A percentile compares a stretch with the other conserved stretches of the same genome.
Evolutionary conservation across 2,797 vertebrate genomes (phyloP).

Genomic region (Takifugu ocellatus): DNA sequence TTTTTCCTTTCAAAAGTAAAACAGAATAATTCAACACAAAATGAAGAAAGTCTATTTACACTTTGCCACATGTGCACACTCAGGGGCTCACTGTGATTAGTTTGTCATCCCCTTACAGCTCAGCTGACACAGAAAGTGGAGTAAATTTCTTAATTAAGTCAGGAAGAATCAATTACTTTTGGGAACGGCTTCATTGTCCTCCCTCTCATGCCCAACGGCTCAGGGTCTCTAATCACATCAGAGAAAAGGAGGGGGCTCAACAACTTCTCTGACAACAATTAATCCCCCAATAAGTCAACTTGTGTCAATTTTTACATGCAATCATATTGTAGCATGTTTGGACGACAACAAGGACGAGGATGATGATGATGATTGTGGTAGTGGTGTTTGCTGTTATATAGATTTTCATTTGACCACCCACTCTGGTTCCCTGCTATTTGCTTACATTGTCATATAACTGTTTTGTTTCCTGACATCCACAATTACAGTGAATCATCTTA

Average conservation of each 20-base stretch:
- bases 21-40: constrained; percentile 3
- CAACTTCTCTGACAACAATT: constrained; percentile 33
- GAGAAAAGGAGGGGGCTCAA: constrained; percentile 13
- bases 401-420: too few species aligned
- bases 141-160: constrained; percentile 66
- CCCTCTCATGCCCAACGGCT: constrained; percentile 47
- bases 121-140: constrained; percentile 41
- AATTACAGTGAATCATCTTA: too few species aligned
- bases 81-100: constrained; percentile 14
- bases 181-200: constrained; percentile 60
- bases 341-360: not conserved
- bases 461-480: too few species aligned
- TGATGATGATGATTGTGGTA: too few species aligned
- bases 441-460: too few species aligned
- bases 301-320: constrained; percentile 1
- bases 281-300: constrained; percentile 19
- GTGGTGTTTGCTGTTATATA: too few species aligned
- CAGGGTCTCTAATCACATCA: constrained; percentile 57
- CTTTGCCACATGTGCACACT: not conserved
- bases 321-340: not conserved
- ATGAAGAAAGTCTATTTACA: constrained; percentile 4
- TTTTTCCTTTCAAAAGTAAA: constrained; percentile 1
- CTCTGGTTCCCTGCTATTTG: too few species aligned
- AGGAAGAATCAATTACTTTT: constrained; percentile 68
- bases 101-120: constrained; percentile 18